Base-by-base conservation (phyloP, 2,113 vertebrate species). In the Pedetes capensis region DNA sequence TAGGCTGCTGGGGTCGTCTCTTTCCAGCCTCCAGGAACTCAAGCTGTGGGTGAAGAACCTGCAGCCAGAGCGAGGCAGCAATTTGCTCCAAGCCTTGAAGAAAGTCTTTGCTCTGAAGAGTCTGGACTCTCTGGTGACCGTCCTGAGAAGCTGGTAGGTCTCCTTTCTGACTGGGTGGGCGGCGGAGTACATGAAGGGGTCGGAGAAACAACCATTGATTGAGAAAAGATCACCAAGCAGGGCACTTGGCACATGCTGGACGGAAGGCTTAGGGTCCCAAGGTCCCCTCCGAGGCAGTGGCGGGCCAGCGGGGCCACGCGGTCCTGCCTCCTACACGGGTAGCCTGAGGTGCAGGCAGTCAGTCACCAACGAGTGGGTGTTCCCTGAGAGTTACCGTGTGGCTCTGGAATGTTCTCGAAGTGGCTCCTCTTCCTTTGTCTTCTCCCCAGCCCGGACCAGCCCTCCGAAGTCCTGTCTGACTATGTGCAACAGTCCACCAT, bases 381-480 rank as follows among this genome's bases (percentile, higher is more conserved):
- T 68, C 44, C 71, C 49, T 61, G 63, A 57, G 90, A 32, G 55
- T 12, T n/a, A 69, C 17, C 66, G 7, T 22, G 90, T 92, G 64
- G 17, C 63, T 83, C 72, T 39, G 69, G 20, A 42, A 51, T 91
- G n/a, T 80, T 93, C 96, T 72, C 86, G 86, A n/a, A 55, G 14
- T n/a, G 47, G 14, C 20, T 37, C 68, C 83, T 69, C 34, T 51
- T 84, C 18, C 47, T 42, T 72, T 66, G 23, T 29, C 81, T 87
- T 83, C 44, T 95, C 76, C 57, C 29, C 96, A 99, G 99, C 93
- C 98, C 99, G 87, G 98, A 99, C 87, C 99, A 99, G 93, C 87
- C 98, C 53, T 81, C 95, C 32, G 98, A 98, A 87, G 94, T 98
- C 68, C 11, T 99, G 74, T 97, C 97, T 57, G 97, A 98, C 93